Conservation (phyloP, 2,113 vertebrate genomes). For the Helogale parvula region DNA sequence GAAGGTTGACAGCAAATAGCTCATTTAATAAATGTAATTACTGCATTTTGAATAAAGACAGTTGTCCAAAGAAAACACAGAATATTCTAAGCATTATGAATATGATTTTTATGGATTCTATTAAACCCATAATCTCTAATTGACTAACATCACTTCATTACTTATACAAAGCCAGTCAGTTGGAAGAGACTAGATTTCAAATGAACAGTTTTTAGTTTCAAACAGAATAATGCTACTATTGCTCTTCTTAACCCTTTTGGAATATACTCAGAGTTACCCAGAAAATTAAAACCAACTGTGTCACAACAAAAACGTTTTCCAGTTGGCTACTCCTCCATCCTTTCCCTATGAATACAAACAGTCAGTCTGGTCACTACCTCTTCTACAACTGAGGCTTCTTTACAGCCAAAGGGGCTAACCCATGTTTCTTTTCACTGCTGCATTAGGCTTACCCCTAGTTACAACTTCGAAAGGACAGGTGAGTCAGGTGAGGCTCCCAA, state of each 20-base stretch:
- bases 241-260: not conserved
- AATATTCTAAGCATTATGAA: not conserved
- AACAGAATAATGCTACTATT: conserved; percentile 4
- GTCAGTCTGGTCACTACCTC: not conserved
- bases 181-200: not conserved
- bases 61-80: not conserved
- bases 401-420: not conserved
- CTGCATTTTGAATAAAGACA: not conserved
- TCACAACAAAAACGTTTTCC: not conserved
- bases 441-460: not conserved
- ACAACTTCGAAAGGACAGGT: not conserved
- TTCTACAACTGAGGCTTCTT: not conserved
- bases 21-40: conserved; percentile 35
- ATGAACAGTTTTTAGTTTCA: not conserved
- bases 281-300: not conserved
- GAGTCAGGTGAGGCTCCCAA: not conserved
- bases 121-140: not conserved
- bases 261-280: not conserved
- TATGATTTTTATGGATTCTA: not conserved
- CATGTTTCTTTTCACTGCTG: not conserved
- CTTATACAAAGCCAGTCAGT: conserved; percentile 9
- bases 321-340: not conserved
- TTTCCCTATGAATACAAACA: not conserved
- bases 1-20: not conserved
- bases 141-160: conserved; percentile 20